Evolutionary conservation across 2,888 invertebrate species (phyloP), one percentile per base, ranked within the genome.

Genomic region (Heliconius cydno): DNA sequence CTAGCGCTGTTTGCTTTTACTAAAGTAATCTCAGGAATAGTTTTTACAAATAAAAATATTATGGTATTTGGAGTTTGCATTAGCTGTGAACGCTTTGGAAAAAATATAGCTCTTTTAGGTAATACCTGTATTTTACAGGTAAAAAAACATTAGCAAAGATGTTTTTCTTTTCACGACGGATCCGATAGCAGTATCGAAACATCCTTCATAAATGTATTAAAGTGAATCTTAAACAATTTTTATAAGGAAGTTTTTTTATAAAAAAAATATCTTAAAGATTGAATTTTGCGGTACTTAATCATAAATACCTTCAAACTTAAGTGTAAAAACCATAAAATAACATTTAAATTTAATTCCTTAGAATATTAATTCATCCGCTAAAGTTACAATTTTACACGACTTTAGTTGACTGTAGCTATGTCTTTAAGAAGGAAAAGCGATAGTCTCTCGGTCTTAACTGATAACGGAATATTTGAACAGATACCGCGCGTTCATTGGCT

Each of bases 361-460:
- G 30, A 46, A 22, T 72, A 52, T 22, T 72, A 38, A 13, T 68
- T 68, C 19, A 68, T 68, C 13, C 68, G 38, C n/a, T 38, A 25
- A 68, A 38, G 68, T 41, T 75, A 38, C 63, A 66, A 67, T 74
- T 73, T 67, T 74, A 74, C 73, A 65, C 46, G 28, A 25, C 41
- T 28, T 71, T 19, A 68, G 77, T 72, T 77, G 65, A 79, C 74
- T 82, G 77, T 82, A 77, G 76, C 78, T 63, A 79, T 30, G 60
- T 68, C 82, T 73, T 94, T 92, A 93, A 92, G 92, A 91, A 91
- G 91, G 90, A 88, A 86, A 86, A 88, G 85, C 89, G 93, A 93
- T 94, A 87, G 84, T 91, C 93, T 94, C 92, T 89, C 85, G 84
- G 85, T 86, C 89, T 88, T 85, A 84, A 79, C 87, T 85, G 91